These are phyloP conservation scores for Thamnophis elegans DNA, from an alignment of 2,797 vertebrate genomes.

Conservation along the genomic window DNA sequence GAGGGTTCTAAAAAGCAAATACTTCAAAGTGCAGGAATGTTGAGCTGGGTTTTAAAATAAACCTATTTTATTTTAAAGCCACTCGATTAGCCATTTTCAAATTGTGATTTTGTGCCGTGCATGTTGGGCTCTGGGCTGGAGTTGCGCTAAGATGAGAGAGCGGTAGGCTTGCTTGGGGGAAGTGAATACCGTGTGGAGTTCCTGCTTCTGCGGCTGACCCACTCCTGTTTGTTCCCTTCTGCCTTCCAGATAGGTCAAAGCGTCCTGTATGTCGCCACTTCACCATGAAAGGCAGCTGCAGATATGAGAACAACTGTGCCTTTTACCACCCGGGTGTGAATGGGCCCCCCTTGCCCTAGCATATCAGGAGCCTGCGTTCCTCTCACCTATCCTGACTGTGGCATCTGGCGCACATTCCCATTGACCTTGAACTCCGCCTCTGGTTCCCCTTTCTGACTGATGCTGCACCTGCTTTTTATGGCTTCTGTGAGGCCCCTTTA, in stretches of 20 bases:
- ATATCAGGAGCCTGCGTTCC: neutral
- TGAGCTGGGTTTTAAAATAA: neutral
- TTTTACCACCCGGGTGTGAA: constrained; percentile 95
- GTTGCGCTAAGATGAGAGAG: too few relatives aligned
- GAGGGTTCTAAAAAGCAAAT: neutral
- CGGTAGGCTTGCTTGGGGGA: neutral
- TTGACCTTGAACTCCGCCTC: constrained; percentile 40
- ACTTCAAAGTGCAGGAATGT: neutral
- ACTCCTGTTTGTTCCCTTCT: neutral
- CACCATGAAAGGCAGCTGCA: constrained; percentile 94
- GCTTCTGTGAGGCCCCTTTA: constrained; percentile 72
- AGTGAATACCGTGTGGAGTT: neutral
- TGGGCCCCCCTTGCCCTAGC: constrained; percentile 82
- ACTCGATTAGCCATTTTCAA: neutral
- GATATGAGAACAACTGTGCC: constrained; percentile 92
- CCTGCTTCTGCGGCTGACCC: neutral
- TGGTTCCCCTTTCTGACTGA: constrained; percentile 26
- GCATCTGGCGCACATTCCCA: constrained; percentile 29
- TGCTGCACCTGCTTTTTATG: constrained; percentile 59
- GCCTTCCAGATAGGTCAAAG: constrained; percentile 85
- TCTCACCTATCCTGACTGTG: constrained; percentile 8
- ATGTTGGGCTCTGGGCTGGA: neutral
- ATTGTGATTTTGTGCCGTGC: too few relatives aligned
- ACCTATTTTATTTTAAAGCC: neutral
- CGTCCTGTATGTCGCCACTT: constrained; percentile 91